These are phyloP conservation scores for Glyptemys insculpta DNA, from an alignment of 2,797 vertebrate species.

Conservation along the genomic window DNA sequence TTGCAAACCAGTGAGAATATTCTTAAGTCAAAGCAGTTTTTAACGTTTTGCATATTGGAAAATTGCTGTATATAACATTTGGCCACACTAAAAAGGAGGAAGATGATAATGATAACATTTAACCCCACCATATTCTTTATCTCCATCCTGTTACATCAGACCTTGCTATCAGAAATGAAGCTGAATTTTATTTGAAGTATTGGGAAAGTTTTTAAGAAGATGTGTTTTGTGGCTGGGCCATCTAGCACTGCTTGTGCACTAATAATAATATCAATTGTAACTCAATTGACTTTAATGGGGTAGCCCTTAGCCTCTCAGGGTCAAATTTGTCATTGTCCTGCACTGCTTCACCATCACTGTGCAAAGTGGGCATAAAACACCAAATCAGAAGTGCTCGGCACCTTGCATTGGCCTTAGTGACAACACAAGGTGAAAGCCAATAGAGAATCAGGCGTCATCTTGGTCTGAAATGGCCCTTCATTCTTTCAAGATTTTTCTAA, in stretches of 20 bases:
- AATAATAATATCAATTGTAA: neutral
- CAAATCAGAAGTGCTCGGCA: neutral
- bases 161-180: neutral
- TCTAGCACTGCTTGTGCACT: neutral
- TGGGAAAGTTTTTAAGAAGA: neutral
- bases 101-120: neutral
- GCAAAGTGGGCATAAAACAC: slow-evolving; percentile 35
- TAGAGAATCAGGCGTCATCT: neutral
- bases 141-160: slow-evolving; percentile 4
- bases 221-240: neutral
- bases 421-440: neutral
- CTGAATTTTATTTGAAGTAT: slow-evolving; percentile 7
- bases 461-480: neutral
- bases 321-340: slow-evolving; percentile 11
- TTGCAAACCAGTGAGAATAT: slow-evolving; percentile 1
- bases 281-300: slow-evolving; percentile 17
- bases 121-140: too few species aligned
- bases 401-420: neutral
- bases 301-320: neutral
- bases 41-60: neutral
- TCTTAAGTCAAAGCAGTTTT: neutral
- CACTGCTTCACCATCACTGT: slow-evolving; percentile 64
- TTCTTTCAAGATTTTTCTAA: neutral
- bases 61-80: neutral
- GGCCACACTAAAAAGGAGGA: neutral